Base-by-base conservation (phyloP, 92 coral and sea anemone species). In the Hydrozoanthus gracilis region DNA sequence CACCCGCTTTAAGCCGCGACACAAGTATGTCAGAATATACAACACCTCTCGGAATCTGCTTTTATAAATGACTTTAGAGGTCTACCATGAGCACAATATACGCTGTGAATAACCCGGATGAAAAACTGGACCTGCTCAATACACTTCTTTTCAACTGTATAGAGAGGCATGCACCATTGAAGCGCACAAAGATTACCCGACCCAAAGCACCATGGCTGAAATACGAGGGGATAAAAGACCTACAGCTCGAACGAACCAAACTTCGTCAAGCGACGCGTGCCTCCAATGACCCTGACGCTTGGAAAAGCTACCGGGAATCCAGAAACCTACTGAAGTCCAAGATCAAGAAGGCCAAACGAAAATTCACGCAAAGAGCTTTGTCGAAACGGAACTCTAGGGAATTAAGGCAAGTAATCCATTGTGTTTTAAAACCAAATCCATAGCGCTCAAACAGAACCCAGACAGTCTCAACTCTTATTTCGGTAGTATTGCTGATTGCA, bases 141-240 rank as follows among this genome's bases (percentile, higher is more conserved):
- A n/a, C n/a, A n/a, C n/a, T n/a, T n/a, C n/a, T n/a, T n/a, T n/a
- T n/a, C n/a, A n/a, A n/a, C n/a, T n/a, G n/a, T n/a, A n/a, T n/a
- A n/a, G n/a, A n/a, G n/a, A n/a, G n/a, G n/a, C n/a, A n/a, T n/a
- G n/a, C n/a, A n/a, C n/a, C n/a, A n/a, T n/a, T n/a, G n/a, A n/a
- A n/a, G n/a, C n/a, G 86, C 48, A 56, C 61, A 44, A 66, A 82
- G 61, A 82, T 82, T n/a, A 82, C 86, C 75, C 86, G 75, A 13
- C 86, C 86, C 20, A 55, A 74, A 16, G 86, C 61, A 16, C 86
- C 86, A 66, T 82, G 86, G 86, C 76, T 82, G 71, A 64, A 82
- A 18, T 60, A 66, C 48, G 86, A 82, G 39, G 73, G 55, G 27
- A 82, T n/a, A n/a, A n/a, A n/a, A n/a, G n/a, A n/a, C n/a, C n/a